Evolutionary conservation across 2,113 vertebrate genomes (phyloP), one percentile per base, ranked within the genome.

Genomic region (Eidolon helvum): DNA sequence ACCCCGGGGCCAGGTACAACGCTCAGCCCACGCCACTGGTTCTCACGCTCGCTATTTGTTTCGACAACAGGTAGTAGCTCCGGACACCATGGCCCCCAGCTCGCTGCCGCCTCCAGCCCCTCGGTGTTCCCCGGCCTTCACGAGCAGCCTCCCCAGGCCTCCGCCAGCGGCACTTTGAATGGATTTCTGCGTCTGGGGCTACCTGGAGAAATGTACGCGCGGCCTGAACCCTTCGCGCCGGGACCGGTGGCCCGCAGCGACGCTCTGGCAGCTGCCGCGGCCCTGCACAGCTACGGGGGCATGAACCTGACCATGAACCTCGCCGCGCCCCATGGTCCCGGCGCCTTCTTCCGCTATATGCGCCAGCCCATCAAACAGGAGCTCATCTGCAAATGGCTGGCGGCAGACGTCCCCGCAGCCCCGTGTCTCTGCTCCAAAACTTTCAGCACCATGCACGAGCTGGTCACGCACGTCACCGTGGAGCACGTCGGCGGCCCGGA

Each of bases 51-150:
- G 99, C 99, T 99, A 98, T 99, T 99, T 99, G 99, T 99, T 98
- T 99, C 99, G 98, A 99, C 99, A 99, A 99, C 99, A 99, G 99
- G 99, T 99, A 99, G 99, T 99, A 99, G 99, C 98, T 99, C 99
- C 71, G 99, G 99, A 99, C 99, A 99, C 98, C 99, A 99, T 99
- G 99, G 99, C 98, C 99, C 99, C 98, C 99, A 99, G 98, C 99
- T 99, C 96, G 96, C 98, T 96, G 99, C 99, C 97, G 99, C 99
- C 97, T 99, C 99, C 98, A 99, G 98, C 98, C 99, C 99, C 98
- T 98, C 99, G 97, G 98, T 99, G 98, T 99, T 99, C 98, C 98
- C 99, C 98, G 99, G 99, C 99, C 99, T 99, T 97, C 99, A 99
- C 97, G 99, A 99, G 96, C 99, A 99, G 98, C 98, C 99, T 98